Conservation (phyloP, 2,113 vertebrate species). For the Sialia sialis region DNA sequence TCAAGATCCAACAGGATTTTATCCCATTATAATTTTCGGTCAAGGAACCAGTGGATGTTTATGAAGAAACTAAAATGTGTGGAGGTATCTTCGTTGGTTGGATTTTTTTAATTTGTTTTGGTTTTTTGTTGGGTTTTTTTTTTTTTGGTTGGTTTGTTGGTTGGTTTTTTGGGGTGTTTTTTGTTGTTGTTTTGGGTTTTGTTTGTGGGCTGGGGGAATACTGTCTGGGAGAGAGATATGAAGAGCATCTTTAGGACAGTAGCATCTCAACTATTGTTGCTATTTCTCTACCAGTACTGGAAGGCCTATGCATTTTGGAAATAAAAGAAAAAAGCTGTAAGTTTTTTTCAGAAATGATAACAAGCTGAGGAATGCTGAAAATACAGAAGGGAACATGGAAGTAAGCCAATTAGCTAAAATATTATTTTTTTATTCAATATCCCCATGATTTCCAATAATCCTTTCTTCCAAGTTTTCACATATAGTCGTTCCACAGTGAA, state of each 20-base stretch:
- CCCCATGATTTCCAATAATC: not conserved
- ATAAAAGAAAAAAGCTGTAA: not conserved
- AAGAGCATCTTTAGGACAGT: not conserved
- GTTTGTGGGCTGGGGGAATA: not conserved
- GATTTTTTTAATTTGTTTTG: not conserved
- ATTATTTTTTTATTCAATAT: not conserved
- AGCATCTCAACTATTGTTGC: not conserved
- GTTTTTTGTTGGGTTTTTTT: not conserved
- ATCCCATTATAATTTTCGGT: not conserved
- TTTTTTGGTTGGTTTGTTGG: not conserved
- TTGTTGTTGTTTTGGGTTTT: no score
- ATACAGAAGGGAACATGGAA: not conserved
- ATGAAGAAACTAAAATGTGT: not conserved
- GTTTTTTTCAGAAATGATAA: not conserved
- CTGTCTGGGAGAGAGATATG: not conserved
- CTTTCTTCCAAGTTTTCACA: not conserved
- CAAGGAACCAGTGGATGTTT: not conserved
- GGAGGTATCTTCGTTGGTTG: accelerated
- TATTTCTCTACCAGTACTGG: not conserved
- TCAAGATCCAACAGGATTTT: not conserved
- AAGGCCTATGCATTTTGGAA: not conserved
- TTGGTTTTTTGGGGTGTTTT: no score
- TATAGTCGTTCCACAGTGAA: not conserved
- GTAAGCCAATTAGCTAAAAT: not conserved
- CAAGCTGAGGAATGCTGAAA: not conserved